These are phyloP conservation scores for Candoia aspera DNA, from an alignment of 2,113 vertebrate species.

Conservation along the genomic window DNA sequence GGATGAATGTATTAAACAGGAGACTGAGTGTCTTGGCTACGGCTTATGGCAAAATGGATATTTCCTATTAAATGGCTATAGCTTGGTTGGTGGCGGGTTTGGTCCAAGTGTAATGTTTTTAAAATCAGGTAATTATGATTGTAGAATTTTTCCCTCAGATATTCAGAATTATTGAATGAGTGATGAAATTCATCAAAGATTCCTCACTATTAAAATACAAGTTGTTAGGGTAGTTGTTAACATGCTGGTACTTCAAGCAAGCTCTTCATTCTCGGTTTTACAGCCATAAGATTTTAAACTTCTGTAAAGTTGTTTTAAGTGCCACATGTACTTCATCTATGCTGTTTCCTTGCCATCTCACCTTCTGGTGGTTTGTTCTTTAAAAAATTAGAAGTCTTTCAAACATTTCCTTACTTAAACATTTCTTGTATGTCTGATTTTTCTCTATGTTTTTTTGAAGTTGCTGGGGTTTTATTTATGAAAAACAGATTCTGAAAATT, in stretches of 20 bases:
- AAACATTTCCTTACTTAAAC: background rate
- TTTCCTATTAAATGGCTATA: background rate
- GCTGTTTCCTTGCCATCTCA: background rate
- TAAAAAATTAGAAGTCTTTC: background rate
- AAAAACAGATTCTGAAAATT: background rate
- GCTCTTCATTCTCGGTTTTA: slow-evolving; percentile 16
- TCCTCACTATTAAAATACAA: background rate
- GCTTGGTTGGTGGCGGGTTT: background rate
- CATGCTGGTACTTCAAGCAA: slow-evolving; percentile 17
- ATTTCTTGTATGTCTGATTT: background rate
- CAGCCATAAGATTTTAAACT: slow-evolving; percentile 4
- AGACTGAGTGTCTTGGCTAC: background rate
- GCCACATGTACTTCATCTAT: background rate
- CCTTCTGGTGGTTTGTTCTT: background rate
- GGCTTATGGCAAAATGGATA: background rate
- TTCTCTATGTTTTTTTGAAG: background rate
- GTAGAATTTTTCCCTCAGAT: background rate
- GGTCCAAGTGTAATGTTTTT: background rate
- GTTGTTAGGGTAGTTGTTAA: background rate
- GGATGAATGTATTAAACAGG: rapidly evolving
- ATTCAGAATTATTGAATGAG: background rate
- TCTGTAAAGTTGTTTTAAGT: background rate
- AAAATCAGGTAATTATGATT: slow-evolving; percentile 25
- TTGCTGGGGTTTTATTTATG: background rate
- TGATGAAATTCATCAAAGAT: background rate